Evolutionary conservation across 2,113 vertebrate genomes (phyloP), one percentile per base, ranked within the genome.

Genomic region (Toxotes chatareus): DNA sequence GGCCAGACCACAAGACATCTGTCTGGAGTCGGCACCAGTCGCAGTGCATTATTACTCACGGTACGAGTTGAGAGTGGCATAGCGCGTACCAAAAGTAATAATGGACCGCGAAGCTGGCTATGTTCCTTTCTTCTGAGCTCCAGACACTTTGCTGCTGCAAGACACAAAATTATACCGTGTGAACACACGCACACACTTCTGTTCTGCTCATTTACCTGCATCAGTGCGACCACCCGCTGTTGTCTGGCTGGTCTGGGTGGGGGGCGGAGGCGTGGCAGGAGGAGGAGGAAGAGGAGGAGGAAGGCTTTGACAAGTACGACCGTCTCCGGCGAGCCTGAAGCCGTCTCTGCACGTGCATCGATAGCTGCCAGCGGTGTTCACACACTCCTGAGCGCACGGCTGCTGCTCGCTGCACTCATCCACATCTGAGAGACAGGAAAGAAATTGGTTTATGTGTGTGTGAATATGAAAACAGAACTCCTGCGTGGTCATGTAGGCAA

Each of bases 1-100:
- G 76, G 16, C 82, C 60, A 31, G 60, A 61, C 76, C 73, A 31
- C 82, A 51, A 55, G 70, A 46, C 64, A 36, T 80, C 76, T 61
- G 82, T 85, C 84, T 3, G 96, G 17, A 80, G 96, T 91, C 63
- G 1, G 56, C 81, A 95, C 96, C 94, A 95, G 93, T 93, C 95
- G 94, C 97, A 80, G 94, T 98, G 98, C 98, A 99, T 99, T 99
- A 99, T 99, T 99, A 99, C 98, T 99, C 98, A 99, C 97, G 97
- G 98, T 99, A 99, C 98, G 98, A 99, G 98, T 99, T 98, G 97
- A 97, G 96, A 96, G 93, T 95, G 97, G 97, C 97, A 99, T 98
- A 99, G 97, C 98, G 97, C 98, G 97, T 99, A 99, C 98, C 98
- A 99, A 98, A 99, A 99, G 98, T 99, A 99, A 99, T 99, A 99